Evolutionary conservation across 2,797 vertebrate genomes (phyloP).

Genomic region (Tadarida brasiliensis): DNA sequence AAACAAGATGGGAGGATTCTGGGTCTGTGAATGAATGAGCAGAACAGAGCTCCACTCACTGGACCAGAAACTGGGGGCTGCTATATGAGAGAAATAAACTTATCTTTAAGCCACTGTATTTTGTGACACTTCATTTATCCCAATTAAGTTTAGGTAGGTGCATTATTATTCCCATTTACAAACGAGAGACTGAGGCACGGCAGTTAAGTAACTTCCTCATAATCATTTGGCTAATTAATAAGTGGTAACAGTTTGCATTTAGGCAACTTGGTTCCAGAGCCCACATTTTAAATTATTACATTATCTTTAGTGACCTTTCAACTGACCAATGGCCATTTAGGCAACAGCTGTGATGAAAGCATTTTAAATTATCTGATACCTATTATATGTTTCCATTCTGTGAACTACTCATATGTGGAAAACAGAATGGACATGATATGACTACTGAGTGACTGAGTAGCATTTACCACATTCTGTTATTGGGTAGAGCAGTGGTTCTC

Average conservation of each 20-base stretch:
- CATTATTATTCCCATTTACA: background rate
- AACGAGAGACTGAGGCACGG: background rate
- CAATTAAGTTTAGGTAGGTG: background rate
- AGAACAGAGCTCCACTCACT: background rate
- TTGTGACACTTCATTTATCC: background rate
- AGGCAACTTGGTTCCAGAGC: background rate
- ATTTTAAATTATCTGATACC: background rate
- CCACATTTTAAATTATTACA: background rate
- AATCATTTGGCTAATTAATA: background rate
- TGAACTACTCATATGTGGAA: background rate
- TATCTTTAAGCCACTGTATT: background rate
- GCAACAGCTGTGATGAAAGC: background rate
- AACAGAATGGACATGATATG: background rate
- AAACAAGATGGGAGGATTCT: accelerated
- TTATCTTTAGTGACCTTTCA: background rate
- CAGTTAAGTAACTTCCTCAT: background rate
- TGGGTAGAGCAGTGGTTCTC: too few relatives aligned
- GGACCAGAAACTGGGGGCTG: background rate
- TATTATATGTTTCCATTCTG: background rate
- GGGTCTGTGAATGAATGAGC: background rate
- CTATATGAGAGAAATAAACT: background rate
- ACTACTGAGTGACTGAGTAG: background rate
- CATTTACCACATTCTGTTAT: background rate
- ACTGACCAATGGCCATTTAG: background rate
- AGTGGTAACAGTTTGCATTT: background rate